Evolutionary conservation across 2,113 vertebrate genomes (phyloP).

Genomic region (Eublepharis macularius): DNA sequence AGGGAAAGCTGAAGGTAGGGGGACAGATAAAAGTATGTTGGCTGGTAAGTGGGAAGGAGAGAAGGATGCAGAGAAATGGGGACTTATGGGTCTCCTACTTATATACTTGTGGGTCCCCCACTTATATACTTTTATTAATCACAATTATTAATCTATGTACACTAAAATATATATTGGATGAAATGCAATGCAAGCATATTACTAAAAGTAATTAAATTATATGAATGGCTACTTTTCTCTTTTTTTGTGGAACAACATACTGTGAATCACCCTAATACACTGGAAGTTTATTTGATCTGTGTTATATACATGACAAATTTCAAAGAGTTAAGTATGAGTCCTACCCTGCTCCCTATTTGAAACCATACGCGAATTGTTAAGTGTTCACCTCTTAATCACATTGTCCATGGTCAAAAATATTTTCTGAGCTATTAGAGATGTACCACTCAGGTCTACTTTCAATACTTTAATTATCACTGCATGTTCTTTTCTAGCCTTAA

Average conservation of each 20-base stretch:
- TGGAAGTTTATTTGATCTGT: not conserved
- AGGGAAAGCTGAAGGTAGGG: too few species aligned
- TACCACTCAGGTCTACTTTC: too few species aligned
- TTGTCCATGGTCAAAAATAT: too few species aligned
- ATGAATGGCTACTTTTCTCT: too few species aligned
- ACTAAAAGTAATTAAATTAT: constrained; percentile 29
- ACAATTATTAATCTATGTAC: not conserved
- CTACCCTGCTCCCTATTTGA: accelerated
- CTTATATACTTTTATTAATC: not conserved
- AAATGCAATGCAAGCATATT: constrained; percentile 17
- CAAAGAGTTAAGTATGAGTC: not conserved
- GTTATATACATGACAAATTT: not conserved
- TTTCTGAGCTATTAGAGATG: too few species aligned
- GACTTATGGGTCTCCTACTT: too few species aligned
- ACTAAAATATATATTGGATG: constrained; percentile 20
- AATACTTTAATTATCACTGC: too few species aligned
- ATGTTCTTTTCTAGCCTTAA: too few species aligned
- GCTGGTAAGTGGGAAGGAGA: too few species aligned
- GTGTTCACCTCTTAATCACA: not conserved
- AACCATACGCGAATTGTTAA: not conserved
- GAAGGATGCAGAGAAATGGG: too few species aligned
- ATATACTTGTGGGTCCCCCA: too few species aligned
- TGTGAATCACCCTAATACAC: constrained; percentile 23
- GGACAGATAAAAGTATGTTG: too few species aligned
- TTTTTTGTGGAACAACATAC: not conserved